Evolutionary conservation across 1,140 invertebrate genomes (phyloP).

Genomic region (Pissodes strobi): DNA sequence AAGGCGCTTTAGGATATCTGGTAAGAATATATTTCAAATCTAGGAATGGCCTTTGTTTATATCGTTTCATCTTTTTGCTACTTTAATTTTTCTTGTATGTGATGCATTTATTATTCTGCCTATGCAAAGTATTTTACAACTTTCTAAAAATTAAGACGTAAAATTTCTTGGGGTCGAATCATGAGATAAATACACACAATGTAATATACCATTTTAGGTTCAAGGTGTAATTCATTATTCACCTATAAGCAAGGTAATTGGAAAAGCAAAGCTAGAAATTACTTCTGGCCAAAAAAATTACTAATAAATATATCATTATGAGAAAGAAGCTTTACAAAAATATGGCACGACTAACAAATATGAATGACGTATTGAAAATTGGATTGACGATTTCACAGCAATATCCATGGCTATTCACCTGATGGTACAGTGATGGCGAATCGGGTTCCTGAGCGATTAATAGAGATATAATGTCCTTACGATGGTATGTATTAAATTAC

Average conservation of each 20-base stretch:
- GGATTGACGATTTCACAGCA: conserved; percentile 1
- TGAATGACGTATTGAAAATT: neutral
- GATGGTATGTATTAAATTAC: conserved; percentile 4
- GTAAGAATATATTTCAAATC: too few relatives aligned
- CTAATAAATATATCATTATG: conserved; percentile 21
- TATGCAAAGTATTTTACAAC: too few relatives aligned
- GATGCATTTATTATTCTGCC: too few relatives aligned
- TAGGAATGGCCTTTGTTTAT: too few relatives aligned
- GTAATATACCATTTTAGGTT: too few relatives aligned
- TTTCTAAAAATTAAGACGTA: too few relatives aligned
- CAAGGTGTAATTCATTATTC: conserved; percentile 15
- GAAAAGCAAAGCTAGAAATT: conserved; percentile 11
- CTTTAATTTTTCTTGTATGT: too few relatives aligned
- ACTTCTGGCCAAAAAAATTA: conserved; percentile 21
- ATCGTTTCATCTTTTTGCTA: too few relatives aligned
- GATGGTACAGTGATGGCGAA: conserved; percentile 12
- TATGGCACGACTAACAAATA: neutral
- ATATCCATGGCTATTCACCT: conserved; percentile 21
- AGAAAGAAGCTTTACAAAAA: conserved; percentile 10
- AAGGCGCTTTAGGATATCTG: conserved; percentile 6
- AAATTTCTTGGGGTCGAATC: too few relatives aligned
- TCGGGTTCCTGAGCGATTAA: neutral
- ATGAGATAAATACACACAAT: too few relatives aligned
- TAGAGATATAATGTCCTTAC: conserved; percentile 27
- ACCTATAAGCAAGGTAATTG: conserved; percentile 25